A percentile compares a stretch with the other conserved stretches of the same genome.
phyloP scores from a whole-genome alignment of 2,113 vertebrate species.

The Castor canadensis region DNA sequence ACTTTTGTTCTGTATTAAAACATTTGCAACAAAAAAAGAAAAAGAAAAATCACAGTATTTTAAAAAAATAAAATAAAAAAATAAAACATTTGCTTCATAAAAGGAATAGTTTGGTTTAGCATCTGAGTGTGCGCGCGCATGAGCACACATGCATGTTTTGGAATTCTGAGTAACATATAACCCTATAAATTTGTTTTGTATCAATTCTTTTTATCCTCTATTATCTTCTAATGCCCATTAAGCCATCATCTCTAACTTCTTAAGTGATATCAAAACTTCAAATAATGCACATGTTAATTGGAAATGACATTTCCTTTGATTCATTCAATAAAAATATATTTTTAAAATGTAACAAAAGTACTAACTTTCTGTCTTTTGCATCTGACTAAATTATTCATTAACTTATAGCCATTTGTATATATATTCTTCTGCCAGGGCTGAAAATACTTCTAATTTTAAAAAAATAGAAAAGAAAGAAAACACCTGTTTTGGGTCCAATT shows the following conservation, averaged over 20 bases:
- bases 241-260: background rate
- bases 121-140: background rate
- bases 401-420: slow-evolving; percentile 24
- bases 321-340: slow-evolving; percentile 30
- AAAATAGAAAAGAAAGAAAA: slow-evolving; percentile 48
- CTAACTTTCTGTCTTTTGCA: slow-evolving; percentile 26
- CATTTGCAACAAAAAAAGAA: too few relatives aligned
- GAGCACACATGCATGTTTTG: background rate
- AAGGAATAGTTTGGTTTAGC: background rate
- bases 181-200: background rate
- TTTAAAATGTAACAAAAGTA: slow-evolving; percentile 52
- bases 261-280: background rate
- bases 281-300: background rate
- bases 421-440: slow-evolving; percentile 60
- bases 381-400: slow-evolving; percentile 68
- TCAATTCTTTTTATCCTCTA: background rate
- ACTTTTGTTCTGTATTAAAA: background rate
- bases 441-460: slow-evolving; percentile 72
- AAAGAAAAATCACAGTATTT: background rate
- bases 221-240: background rate
- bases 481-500: slow-evolving; percentile 85
- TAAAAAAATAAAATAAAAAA: background rate
- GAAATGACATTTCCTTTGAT: background rate
- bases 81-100: background rate
- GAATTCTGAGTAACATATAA: background rate